Base-by-base conservation (phyloP, 2,797 vertebrate genomes). In the Podargus strigoides region DNA sequence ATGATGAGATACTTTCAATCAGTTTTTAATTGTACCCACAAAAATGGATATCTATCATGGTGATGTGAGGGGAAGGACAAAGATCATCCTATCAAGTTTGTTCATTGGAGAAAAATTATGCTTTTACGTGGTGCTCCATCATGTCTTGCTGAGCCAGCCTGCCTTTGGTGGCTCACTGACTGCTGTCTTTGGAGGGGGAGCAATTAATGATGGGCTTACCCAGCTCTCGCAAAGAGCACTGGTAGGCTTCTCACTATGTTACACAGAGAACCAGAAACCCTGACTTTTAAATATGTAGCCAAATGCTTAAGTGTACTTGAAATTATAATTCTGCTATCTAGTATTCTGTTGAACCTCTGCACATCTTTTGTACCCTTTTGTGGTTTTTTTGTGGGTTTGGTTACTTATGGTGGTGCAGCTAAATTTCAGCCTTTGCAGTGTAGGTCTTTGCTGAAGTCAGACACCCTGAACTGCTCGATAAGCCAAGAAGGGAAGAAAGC, bases 11-110 rank as follows among this genome's bases (percentile, higher is more conserved):
- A 17, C 46, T 89, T 97, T 78, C 87, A 89, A 93, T 95, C 85
- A 85, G 28, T 84, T 95, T 95, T 96, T 92, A 94, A 91, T 95
- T 59, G 8, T 84, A 69, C 39, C 58, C 72, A 81, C 73, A 81
- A 77, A 87, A 94, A 81, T 56, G 28, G 10, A 12, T 53, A 69
- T 95, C 75, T 87, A 18, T 94, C 87, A 83, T 7, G 11, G 26
- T 73, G 87, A 89, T 93, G 39, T 55, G 85, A 83, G 42, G 42
- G 81, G 73, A 92, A 95, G 85, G 79, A 95, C 66, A 91, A 89
- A 73, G 87, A 91, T 85, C 82, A 81, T 80, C 66, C 50, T 75
- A 81, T 69, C 69, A 46, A 30, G 82, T 93, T 95, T 87, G 36
- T 41, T 91, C 78, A 74, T 2, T 69, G 58, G 50, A 87, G 53